Conservation (phyloP, 2,797 vertebrate genomes). For the Sebastes reedi region DNA sequence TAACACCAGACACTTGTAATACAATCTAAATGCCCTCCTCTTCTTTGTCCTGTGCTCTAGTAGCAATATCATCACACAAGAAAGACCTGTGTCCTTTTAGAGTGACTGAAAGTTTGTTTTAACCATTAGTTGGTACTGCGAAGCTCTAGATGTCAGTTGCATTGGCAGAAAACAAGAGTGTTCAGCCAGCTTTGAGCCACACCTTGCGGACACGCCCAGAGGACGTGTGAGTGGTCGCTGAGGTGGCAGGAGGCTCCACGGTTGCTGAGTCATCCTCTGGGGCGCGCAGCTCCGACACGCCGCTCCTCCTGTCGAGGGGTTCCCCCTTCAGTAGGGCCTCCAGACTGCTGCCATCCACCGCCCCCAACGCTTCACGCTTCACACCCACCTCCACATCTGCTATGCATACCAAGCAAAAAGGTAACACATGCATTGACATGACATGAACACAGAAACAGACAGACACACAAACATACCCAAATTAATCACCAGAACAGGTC, state of each 20-base stretch:
- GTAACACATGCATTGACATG: neutral
- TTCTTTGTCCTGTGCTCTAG: neutral
- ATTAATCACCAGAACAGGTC: neutral
- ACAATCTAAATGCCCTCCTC: neutral
- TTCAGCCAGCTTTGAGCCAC: neutral
- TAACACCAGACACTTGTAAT: neutral
- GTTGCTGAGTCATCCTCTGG: constrained; percentile 86
- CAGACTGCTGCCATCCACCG: constrained; percentile 93
- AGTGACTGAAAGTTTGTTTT: neutral
- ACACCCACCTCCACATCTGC: constrained; percentile 84
- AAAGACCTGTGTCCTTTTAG: neutral
- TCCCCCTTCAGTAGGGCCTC: constrained; percentile 93
- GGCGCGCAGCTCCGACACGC: constrained; percentile 82
- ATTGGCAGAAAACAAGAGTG: neutral
- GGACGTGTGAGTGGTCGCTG: constrained; percentile 78
- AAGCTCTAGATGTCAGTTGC: neutral
- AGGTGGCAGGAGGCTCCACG: constrained; percentile 87
- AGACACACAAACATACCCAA: neutral
- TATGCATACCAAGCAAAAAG: constrained; percentile 26
- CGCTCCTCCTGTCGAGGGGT: constrained; percentile 87
- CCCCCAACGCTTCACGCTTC: constrained; percentile 90
- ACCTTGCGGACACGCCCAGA: constrained; percentile 90
- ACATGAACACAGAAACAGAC: neutral
- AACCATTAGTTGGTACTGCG: neutral
- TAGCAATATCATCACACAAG: neutral